Percentiles rank a stretch among this genome's conserved stretches.
phyloP scores from a whole-genome alignment of 2,113 vertebrate genomes.

The Rynchops niger region DNA sequence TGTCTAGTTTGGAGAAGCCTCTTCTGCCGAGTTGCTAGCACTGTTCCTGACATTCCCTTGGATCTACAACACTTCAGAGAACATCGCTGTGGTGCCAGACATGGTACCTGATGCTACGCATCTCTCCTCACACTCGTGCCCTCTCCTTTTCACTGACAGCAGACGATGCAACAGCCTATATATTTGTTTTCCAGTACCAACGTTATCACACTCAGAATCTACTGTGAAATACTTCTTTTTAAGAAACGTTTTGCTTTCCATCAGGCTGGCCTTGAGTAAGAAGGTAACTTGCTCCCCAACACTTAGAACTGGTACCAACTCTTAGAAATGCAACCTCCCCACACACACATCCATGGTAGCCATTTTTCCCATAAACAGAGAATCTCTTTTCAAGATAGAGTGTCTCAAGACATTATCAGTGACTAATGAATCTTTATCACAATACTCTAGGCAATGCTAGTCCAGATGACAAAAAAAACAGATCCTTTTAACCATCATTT shows the following conservation, averaged over 20 bases:
- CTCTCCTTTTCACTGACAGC: neutral
- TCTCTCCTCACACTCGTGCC: neutral
- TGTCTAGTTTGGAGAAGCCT: neutral
- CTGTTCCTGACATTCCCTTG: neutral
- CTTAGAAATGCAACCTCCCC: accelerated
- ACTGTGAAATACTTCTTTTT: neutral
- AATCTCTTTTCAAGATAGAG: neutral
- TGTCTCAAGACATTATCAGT: neutral
- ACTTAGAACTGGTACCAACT: neutral
- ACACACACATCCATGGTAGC: accelerated
- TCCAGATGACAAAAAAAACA: neutral
- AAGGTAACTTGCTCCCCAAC: neutral
- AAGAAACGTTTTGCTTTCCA: neutral
- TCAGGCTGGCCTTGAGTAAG: neutral
- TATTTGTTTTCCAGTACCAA: neutral
- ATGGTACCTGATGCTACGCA: neutral
- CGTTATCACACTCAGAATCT: neutral
- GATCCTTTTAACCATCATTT: neutral
- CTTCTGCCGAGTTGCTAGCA: neutral
- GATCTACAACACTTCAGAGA: neutral
- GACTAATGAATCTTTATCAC: neutral
- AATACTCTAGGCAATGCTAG: neutral
- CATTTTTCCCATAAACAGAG: neutral
- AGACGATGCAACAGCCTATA: neutral
- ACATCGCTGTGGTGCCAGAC: neutral